phyloP scores from a whole-genome alignment of 2,113 vertebrate species.

The Leucopsar rothschildi region DNA sequence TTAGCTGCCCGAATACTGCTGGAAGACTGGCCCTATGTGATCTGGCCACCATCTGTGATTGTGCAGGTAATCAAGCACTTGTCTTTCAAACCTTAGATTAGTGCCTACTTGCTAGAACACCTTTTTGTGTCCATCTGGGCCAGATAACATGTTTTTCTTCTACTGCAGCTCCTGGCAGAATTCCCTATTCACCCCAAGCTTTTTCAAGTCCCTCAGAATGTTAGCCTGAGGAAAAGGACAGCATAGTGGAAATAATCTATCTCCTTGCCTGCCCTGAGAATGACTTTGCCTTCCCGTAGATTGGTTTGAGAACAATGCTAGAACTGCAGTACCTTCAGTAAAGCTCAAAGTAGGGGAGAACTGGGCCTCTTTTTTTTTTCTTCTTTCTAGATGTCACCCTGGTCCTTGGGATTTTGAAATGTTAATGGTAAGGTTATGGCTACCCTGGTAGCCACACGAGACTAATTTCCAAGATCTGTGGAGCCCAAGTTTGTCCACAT shows the following conservation, averaged over 20 bases:
- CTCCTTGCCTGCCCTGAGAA: neutral
- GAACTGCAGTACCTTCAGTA: neutral
- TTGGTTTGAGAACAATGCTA: neutral
- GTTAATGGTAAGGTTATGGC: neutral
- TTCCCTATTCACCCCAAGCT: neutral
- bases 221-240: neutral
- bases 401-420: neutral
- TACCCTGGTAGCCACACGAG: neutral
- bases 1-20: neutral
- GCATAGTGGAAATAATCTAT: neutral
- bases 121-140: neutral
- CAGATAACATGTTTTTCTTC: neutral
- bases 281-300: neutral
- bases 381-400: neutral
- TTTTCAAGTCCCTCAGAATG: neutral
- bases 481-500: neutral
- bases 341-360: neutral
- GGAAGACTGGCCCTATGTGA: neutral
- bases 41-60: neutral
- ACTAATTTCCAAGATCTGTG: neutral
- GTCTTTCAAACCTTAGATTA: neutral
- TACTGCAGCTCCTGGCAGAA: neutral
- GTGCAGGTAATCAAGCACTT: neutral
- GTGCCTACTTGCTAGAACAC: neutral
- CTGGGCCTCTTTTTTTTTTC: neutral